A percentile compares a stretch with the other conserved stretches of the same genome.
These are phyloP conservation scores for Heliconius aoede DNA, from an alignment of 2,888 invertebrate genomes.

Conservation along the genomic window DNA sequence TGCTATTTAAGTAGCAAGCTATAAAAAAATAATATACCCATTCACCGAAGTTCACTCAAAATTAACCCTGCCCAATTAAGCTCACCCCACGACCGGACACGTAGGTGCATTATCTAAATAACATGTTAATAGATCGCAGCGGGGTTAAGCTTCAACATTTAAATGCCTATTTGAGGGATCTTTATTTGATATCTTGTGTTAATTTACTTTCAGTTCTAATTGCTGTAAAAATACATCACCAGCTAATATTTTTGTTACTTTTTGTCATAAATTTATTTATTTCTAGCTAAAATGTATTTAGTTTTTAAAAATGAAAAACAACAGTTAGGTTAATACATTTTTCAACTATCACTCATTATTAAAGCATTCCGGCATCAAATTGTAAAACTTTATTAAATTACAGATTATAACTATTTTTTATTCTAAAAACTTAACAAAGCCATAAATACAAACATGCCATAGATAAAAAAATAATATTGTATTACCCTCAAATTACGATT, in stretches of 20 bases:
- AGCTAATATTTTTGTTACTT: too few species aligned
- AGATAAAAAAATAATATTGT: slow-evolving; percentile 23
- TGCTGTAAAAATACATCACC: not conserved
- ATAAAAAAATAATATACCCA: slow-evolving; percentile 9
- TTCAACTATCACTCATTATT: not conserved
- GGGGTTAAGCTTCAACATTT: slow-evolving; percentile 61
- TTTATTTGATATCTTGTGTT: slow-evolving; percentile 59
- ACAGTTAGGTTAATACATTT: not conserved
- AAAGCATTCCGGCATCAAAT: not conserved
- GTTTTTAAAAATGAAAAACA: not conserved
- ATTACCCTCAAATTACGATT: slow-evolving; percentile 19
- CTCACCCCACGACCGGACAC: slow-evolving; percentile 64
- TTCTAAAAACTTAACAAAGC: not conserved
- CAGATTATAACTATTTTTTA: not conserved
- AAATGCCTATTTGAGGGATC: slow-evolving; percentile 66
- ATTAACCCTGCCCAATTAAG: slow-evolving; percentile 51
- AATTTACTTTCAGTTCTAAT: slow-evolving; percentile 18
- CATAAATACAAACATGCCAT: slow-evolving; percentile 3
- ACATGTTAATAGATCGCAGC: slow-evolving; percentile 65
- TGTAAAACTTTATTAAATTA: not conserved
- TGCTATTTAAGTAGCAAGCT: not conserved
- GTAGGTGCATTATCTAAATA: slow-evolving; percentile 73
- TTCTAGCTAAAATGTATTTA: not conserved
- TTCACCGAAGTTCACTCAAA: slow-evolving; percentile 31
- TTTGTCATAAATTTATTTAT: too few species aligned